Base-by-base conservation (phyloP, 2,888 invertebrate species). In the Crematogaster levior region DNA sequence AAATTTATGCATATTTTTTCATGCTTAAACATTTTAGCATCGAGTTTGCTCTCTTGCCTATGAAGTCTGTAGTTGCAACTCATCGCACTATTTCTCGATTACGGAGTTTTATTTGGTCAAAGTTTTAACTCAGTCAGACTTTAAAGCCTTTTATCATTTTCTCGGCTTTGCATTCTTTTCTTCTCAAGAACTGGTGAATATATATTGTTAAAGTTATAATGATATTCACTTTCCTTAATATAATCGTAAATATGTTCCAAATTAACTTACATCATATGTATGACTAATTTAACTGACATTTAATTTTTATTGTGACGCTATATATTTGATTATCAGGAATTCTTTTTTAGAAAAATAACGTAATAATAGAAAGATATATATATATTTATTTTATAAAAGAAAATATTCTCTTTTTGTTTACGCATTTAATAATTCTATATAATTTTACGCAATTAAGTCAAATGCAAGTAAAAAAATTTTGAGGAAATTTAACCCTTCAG, bases 401-500 rank as follows among this genome's bases (percentile, higher is more conserved):
- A 48, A 10, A 24, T 0, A n/a, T 68, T 21, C 27, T 18, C 9
- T 10, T 56, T 24, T 9, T n/a, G 43, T n/a, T 21, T 24, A 63
- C 24, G 15, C 24, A 7, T 40, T 56, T 72, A n/a, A 40, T 40
- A 12, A 6, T 4, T 51, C 9, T n/a, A 58, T n/a, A 40, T n/a
- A 27, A 53, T 30, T 37, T 21, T 68, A 40, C 27, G 40, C 10
- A 0, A 58, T 46, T 46, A 43, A 60, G 12, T 24, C 34, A 21
- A 24, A 9, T 53, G n/a, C 10, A 15, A 40, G 56, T 58, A 58
- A 4, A 73, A 58, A 73, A 37, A 18, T 15, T n/a, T 53, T 73
- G 21, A 3, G 18, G 3, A 46, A 60, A 60, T n/a, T n/a, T n/a
- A n/a, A n/a, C 0, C 18, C 30, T 30, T 30, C 94, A 98, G 98